Evolutionary conservation across 2,113 vertebrate genomes (phyloP).

Genomic region (Alethe castanea): DNA sequence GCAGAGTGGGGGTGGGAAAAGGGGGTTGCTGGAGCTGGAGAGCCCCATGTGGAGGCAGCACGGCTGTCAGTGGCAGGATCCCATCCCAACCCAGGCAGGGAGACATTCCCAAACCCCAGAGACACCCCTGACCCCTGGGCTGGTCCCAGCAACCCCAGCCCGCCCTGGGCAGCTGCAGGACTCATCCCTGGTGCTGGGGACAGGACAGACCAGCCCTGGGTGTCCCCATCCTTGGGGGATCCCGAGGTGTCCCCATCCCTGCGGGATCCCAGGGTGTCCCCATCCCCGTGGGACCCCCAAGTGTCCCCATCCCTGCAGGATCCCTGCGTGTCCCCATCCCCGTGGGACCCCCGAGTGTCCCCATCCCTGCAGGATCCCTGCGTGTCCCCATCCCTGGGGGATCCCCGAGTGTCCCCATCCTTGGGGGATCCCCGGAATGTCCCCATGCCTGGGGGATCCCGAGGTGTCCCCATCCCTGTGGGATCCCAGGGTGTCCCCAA

Average conservation of each 20-base stretch:
- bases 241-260: too few species aligned
- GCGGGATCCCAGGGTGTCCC: too few species aligned
- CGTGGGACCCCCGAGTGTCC: too few species aligned
- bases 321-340: too few species aligned
- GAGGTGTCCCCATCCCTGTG: too few species aligned
- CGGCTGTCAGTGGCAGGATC: fast-evolving
- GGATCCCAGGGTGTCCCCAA: too few species aligned
- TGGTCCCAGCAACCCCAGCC: neutral
- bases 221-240: too few species aligned
- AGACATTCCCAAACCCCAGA: neutral
- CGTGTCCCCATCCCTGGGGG: too few species aligned
- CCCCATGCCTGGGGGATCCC: too few species aligned
- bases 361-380: too few species aligned
- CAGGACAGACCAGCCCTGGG: neutral
- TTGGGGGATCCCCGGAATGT: neutral
- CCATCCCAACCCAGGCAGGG: fast-evolving
- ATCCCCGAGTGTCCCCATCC: neutral
- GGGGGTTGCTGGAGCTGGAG: neutral
- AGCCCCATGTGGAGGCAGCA: fast-evolving
- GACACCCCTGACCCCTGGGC: fast-evolving
- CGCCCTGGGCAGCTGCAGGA: fast-evolving
- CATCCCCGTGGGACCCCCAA: too few species aligned
- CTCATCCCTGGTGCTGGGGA: fast-evolving
- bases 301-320: too few species aligned
- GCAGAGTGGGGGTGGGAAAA: fast-evolving